Base-by-base conservation (phyloP, 2,797 vertebrate species). In the Dryobates pubescens region DNA sequence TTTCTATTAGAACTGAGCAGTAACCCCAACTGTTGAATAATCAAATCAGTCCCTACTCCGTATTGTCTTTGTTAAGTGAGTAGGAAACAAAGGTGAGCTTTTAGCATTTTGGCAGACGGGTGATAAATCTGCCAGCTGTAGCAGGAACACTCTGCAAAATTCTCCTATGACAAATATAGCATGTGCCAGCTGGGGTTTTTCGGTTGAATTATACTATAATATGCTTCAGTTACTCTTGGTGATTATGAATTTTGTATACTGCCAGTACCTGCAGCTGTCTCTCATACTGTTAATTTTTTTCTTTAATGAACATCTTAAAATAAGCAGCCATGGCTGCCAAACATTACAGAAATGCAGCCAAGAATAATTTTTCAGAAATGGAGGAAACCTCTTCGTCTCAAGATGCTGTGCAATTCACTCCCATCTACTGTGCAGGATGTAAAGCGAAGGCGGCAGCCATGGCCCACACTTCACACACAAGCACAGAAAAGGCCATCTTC, bases 261-360 rank as follows among this genome's bases (percentile, higher is more conserved):
- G 96, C 94, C 92, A 97, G 94, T 97, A 97, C 97, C 97, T 98
- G 97, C 97, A 98, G 97, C 97, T 98, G 97, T 95, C 96, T 97
- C 94, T 97, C 96, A 97, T 96, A 79, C 94, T 95, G 90, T 89
- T 97, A 92, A 93, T 91, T 92, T 95, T 94, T 94, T 95, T 86
- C 71, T 93, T 90, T 94, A 95, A 96, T 94, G 91, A 96, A 91
- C 91, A 86, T 94, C 90, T 92, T 91, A 96, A 95, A 97, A 96
- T 95, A 95, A 96, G 91, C 89, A 94, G 92, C 71, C 90, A 84
- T 49, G 63, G 82, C 72, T 97, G 97, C 94, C 97, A 97, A 97
- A 93, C 89, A 95, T 91, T 94, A 95, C 84, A 96, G 68, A 96
- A 95, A 67, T 80, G 83, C 45, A 97, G 94, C 92, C 94, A 97